Evolutionary conservation across 2,888 invertebrate species (phyloP).

Genomic region (Microctonus hyperodae): DNA sequence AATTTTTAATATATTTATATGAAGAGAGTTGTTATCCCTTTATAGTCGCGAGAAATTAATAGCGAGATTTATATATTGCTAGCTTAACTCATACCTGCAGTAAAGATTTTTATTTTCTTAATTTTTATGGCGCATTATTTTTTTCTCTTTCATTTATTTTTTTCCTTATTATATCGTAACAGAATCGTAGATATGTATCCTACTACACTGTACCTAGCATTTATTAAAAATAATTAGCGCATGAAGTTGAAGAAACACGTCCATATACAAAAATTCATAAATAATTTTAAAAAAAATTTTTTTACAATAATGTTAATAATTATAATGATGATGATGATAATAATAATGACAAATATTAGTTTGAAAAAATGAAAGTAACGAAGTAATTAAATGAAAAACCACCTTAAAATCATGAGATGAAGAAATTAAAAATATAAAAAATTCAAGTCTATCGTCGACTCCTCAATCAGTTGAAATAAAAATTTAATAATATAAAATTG

Average conservation of each 20-base stretch:
- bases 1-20: background rate
- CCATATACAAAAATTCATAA: slow-evolving; percentile 45
- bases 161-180: slow-evolving; percentile 44
- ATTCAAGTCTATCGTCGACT: slow-evolving; percentile 62
- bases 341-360: slow-evolving; percentile 4
- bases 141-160: slow-evolving; percentile 29
- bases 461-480: slow-evolving; percentile 57
- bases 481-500: slow-evolving; percentile 35
- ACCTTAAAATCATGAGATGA: slow-evolving; percentile 24
- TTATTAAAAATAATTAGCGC: slow-evolving; percentile 41
- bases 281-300: slow-evolving; percentile 31
- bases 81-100: slow-evolving; percentile 52
- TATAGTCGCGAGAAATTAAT: background rate
- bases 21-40: background rate
- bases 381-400: slow-evolving; percentile 34
- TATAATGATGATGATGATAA: background rate
- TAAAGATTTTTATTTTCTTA: slow-evolving; percentile 41
- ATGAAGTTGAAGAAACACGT: slow-evolving; percentile 42
- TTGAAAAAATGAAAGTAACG: background rate
- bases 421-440: slow-evolving; percentile 39
- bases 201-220: slow-evolving; percentile 34
- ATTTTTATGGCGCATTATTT: slow-evolving; percentile 8
- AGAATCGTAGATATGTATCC: slow-evolving; percentile 47
- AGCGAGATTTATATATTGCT: slow-evolving; percentile 30
- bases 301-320: slow-evolving; percentile 21